Evolutionary conservation across 2,113 vertebrate species (phyloP).

Genomic region (Rattus norvegicus): GRCr8 NC_086023.1:161056501-161057000

Average conservation of each 20-base stretch:
- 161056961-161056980: not conserved
- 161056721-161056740: not conserved
- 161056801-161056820: not conserved
- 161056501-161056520: no score
- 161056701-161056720: not conserved
- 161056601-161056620: no score
- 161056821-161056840: not conserved
- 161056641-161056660: no score
- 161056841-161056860: not conserved
- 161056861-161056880: not conserved
- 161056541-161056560: no score
- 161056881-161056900: not conserved
- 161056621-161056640: no score
- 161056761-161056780: not conserved
- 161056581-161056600: no score
- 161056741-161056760: not conserved
- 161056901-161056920: not conserved
- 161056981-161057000: not conserved
- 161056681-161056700: not conserved
- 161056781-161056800: not conserved
- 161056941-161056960: not conserved
- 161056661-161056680: no score
- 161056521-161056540: no score
- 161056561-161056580: no score
- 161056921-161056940: not conserved